These are phyloP conservation scores for Ladona fulva DNA, from an alignment of 1,140 invertebrate genomes.

Conservation along the genomic window DNA sequence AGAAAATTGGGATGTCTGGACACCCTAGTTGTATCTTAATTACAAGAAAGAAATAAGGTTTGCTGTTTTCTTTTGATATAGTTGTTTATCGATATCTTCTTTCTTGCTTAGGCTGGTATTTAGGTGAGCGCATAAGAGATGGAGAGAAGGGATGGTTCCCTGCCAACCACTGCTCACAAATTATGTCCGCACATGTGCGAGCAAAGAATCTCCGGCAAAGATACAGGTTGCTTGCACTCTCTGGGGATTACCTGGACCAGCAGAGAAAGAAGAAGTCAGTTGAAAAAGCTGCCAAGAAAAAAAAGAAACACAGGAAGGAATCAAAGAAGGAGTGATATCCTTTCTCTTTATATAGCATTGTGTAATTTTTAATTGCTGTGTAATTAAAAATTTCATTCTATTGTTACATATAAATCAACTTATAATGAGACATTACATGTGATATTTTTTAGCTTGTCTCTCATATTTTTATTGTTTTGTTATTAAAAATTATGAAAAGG, in stretches of 20 bases:
- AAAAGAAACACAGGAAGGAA: background rate
- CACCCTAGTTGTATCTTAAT: too few species aligned
- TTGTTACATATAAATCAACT: too few species aligned
- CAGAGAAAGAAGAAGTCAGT: conserved; percentile 25
- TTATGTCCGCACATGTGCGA: conserved; percentile 83
- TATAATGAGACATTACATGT: too few species aligned
- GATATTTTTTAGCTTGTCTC: too few species aligned
- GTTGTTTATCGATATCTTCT: conserved; percentile 11
- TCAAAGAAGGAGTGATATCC: background rate
- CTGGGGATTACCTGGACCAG: conserved; percentile 58
- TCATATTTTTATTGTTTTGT: too few species aligned
- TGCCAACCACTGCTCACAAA: conserved; percentile 76
- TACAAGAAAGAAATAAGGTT: too few species aligned
- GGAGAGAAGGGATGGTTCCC: conserved; percentile 91
- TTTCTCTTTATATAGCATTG: too few species aligned
- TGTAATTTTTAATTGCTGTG: too few species aligned
- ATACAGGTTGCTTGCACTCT: conserved; percentile 72
- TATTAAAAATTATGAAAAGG: too few species aligned
- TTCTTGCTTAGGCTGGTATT: conserved; percentile 72
- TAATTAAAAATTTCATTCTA: too few species aligned
- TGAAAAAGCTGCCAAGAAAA: background rate
- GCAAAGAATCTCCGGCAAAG: conserved; percentile 80
- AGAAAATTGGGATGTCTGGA: too few species aligned
- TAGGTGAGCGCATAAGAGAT: conserved; percentile 84
- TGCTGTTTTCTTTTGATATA: background rate